Conservation (phyloP, 2,113 vertebrate species). For the Lathamus discolor region DNA sequence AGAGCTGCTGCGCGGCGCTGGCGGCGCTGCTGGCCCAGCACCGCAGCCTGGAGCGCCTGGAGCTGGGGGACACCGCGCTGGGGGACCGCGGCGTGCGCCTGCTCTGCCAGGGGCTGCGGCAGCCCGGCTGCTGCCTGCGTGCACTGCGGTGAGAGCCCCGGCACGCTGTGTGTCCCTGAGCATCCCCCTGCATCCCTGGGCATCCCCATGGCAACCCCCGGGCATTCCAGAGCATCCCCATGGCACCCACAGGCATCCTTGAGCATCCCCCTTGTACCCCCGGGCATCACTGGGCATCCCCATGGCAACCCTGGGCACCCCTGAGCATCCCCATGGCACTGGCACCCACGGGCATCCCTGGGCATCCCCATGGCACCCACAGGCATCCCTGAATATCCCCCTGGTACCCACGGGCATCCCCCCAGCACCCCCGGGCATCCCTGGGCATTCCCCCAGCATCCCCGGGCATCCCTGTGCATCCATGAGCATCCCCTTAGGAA, state of each 20-base stretch:
- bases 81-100: neutral
- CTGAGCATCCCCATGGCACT: too few relatives aligned
- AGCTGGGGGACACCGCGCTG: neutral
- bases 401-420: too few relatives aligned
- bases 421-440: too few relatives aligned
- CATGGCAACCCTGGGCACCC: too few relatives aligned
- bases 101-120: slow-evolving; percentile 3
- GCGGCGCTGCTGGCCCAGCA: neutral
- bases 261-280: neutral
- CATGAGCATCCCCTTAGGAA: too few relatives aligned
- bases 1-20: neutral
- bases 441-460: too few relatives aligned
- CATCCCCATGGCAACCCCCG: rapidly evolving
- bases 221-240: too few relatives aligned
- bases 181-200: too few relatives aligned
- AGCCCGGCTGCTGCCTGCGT: neutral
- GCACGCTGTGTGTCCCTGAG: neutral
- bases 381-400: too few relatives aligned
- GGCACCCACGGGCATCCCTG: neutral
- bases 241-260: too few relatives aligned
- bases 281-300: neutral
- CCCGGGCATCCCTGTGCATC: too few relatives aligned
- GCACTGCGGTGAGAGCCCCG: neutral
- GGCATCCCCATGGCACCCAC: neutral
- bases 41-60: neutral